Conservation (phyloP, 2,888 invertebrate genomes). For the Drosophila histrio region DNA sequence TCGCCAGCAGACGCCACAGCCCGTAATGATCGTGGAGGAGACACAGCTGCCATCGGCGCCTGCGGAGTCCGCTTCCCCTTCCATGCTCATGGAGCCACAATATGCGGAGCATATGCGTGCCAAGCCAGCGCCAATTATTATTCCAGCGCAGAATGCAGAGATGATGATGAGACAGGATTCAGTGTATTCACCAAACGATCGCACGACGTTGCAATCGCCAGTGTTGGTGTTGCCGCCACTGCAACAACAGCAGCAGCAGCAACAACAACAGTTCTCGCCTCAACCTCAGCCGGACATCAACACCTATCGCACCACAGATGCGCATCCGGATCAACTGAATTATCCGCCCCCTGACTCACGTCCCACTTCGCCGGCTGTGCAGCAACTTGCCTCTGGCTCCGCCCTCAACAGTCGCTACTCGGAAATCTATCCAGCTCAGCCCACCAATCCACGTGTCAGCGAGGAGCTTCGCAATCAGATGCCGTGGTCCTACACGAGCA, state of each 20-base stretch:
- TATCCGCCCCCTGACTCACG: constrained; percentile 67
- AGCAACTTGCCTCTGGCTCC: constrained; percentile 74
- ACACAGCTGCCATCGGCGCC: constrained; percentile 36
- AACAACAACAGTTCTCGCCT: constrained; percentile 21
- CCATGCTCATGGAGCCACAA: constrained; percentile 27
- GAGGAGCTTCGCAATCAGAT: constrained; percentile 86
- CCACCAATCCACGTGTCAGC: constrained; percentile 70
- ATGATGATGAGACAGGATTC: constrained; percentile 57
- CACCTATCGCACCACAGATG: constrained; percentile 78
- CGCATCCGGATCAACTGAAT: constrained; percentile 80
- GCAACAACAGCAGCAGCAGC: constrained; percentile 35
- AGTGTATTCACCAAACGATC: constrained; percentile 52
- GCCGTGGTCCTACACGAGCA: constrained; percentile 86
- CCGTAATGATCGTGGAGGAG: constrained; percentile 13
- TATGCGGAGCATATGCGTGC: constrained; percentile 62
- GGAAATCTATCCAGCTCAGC: constrained; percentile 65
- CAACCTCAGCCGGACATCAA: constrained; percentile 49
- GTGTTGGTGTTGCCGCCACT: constrained; percentile 57
- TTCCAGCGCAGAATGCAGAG: constrained; percentile 55
- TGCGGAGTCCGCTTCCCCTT: background rate
- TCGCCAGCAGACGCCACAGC: constrained; percentile 35
- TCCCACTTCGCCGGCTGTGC: constrained; percentile 57
- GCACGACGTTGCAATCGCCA: constrained; percentile 63
- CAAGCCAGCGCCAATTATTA: constrained; percentile 61
- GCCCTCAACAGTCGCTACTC: constrained; percentile 81